phyloP scores from a whole-genome alignment of 2,888 invertebrate species.

The Galerucella calmariensis region DNA sequence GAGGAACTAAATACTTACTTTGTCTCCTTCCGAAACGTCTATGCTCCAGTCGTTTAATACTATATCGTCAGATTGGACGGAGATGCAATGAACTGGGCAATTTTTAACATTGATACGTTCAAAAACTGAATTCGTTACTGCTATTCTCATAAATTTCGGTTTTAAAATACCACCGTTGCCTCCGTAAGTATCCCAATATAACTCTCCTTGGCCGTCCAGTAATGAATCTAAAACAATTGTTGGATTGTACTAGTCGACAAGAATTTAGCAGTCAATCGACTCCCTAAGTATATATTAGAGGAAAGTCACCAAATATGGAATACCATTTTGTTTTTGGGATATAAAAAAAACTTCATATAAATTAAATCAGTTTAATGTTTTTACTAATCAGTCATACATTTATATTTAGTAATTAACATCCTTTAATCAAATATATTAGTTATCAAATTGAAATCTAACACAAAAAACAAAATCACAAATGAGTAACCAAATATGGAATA shows the following conservation, averaged over 20 bases:
- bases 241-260: background rate
- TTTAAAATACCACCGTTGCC: conserved; percentile 18
- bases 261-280: too few relatives aligned
- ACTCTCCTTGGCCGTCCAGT: conserved; percentile 17
- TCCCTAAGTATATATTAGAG: too few relatives aligned
- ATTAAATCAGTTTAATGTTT: too few relatives aligned
- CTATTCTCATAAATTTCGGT: conserved; percentile 15
- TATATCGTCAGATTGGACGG: background rate
- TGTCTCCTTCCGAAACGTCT: conserved; percentile 27
- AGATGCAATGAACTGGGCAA: conserved; percentile 26
- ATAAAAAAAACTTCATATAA: too few relatives aligned
- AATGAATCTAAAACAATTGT: conserved; percentile 10
- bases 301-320: too few relatives aligned
- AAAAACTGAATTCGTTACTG: background rate
- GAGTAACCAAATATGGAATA: too few relatives aligned
- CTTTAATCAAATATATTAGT: too few relatives aligned
- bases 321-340: too few relatives aligned
- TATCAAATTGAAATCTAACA: too few relatives aligned
- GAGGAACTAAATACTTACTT: conserved; percentile 6
- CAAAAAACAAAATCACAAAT: too few relatives aligned
- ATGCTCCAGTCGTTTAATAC: conserved; percentile 10
- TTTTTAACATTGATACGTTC: conserved; percentile 23
- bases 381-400: too few relatives aligned
- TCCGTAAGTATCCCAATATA: conserved; percentile 24
- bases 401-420: too few relatives aligned